Percentiles rank a stretch among this genome's conserved stretches.
phyloP scores from a whole-genome alignment of 2,113 vertebrate genomes.

The Otolemur garnettii region DNA sequence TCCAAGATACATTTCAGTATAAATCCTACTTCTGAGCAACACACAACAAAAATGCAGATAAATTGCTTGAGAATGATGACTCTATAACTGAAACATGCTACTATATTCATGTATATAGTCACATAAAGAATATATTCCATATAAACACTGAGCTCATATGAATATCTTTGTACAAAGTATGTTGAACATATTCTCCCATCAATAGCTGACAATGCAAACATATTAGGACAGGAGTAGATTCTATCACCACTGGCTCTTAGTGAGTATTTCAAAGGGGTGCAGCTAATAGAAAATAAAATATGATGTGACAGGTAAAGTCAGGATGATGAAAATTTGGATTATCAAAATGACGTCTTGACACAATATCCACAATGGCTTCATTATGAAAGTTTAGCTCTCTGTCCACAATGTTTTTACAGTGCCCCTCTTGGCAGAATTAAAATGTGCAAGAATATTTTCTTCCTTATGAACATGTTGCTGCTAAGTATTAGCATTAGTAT shows the following conservation, averaged over 20 bases:
- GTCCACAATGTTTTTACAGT: constrained; percentile 61
- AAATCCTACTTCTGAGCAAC: constrained; percentile 45
- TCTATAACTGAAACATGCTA: constrained; percentile 30
- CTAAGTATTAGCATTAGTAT: constrained; percentile 38
- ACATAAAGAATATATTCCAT: constrained; percentile 27
- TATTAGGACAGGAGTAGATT: constrained; percentile 53
- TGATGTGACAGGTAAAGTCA: constrained; percentile 54
- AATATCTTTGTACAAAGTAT: constrained; percentile 46
- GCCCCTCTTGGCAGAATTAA: constrained; percentile 58
- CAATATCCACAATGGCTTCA: constrained; percentile 58
- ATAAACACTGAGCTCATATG: constrained; percentile 6
- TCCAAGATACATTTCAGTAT: constrained; percentile 34
- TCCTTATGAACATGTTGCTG: constrained; percentile 23
- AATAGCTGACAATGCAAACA: constrained; percentile 53
- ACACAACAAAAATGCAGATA: constrained; percentile 54
- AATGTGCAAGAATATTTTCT: constrained; percentile 55
- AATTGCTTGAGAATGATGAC: constrained; percentile 32
- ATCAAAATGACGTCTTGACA: constrained; percentile 70
- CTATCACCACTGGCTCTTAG: not conserved
- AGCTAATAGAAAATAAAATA: constrained; percentile 69
- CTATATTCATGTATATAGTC: constrained; percentile 34
- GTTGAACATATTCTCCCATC: constrained; percentile 32
- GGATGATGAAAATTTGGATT: constrained; percentile 70
- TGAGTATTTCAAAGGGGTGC: constrained; percentile 54
- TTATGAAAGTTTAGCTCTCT: constrained; percentile 66